phyloP scores from a whole-genome alignment of 2,888 invertebrate species.

The Hypolimnas misippus region DNA sequence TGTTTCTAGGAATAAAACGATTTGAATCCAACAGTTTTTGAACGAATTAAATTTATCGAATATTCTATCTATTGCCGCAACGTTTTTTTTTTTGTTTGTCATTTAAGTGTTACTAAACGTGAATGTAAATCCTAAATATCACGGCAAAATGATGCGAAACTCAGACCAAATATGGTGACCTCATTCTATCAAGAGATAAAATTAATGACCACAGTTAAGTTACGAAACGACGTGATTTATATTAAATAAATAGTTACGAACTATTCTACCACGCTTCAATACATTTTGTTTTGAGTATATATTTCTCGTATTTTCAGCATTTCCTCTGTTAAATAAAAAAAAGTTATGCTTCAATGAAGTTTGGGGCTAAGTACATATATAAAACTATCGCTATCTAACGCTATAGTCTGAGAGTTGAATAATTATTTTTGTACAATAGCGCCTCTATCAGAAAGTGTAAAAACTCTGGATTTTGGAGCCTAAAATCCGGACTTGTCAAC shows the following conservation, averaged over 20 bases:
- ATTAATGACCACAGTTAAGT: slow-evolving; percentile 27
- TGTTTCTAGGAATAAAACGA: neutral
- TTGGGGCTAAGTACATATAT: too few species aligned
- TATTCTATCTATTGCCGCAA: neutral
- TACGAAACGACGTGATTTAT: slow-evolving; percentile 33
- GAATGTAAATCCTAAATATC: slow-evolving; percentile 17
- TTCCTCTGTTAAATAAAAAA: too few species aligned
- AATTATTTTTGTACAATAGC: too few species aligned
- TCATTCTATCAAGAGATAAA: slow-evolving; percentile 35
- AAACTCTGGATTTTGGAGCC: too few species aligned
- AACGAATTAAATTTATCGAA: neutral
- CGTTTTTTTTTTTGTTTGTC: slow-evolving; percentile 8
- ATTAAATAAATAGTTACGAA: slow-evolving; percentile 18
- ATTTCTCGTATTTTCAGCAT: too few species aligned
- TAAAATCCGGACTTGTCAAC: too few species aligned
- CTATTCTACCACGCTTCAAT: slow-evolving; percentile 2
- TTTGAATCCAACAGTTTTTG: neutral
- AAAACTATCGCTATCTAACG: too few species aligned
- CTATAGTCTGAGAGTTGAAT: too few species aligned
- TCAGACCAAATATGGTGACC: slow-evolving; percentile 29
- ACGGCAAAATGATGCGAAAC: slow-evolving; percentile 21
- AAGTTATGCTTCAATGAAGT: too few species aligned
- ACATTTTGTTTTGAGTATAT: neutral
- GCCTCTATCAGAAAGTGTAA: too few species aligned
- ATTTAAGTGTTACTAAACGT: slow-evolving; percentile 13